Evolutionary conservation across 2,113 vertebrate genomes (phyloP).

Genomic region (Rhegmatorhina hoffmannsi): DNA sequence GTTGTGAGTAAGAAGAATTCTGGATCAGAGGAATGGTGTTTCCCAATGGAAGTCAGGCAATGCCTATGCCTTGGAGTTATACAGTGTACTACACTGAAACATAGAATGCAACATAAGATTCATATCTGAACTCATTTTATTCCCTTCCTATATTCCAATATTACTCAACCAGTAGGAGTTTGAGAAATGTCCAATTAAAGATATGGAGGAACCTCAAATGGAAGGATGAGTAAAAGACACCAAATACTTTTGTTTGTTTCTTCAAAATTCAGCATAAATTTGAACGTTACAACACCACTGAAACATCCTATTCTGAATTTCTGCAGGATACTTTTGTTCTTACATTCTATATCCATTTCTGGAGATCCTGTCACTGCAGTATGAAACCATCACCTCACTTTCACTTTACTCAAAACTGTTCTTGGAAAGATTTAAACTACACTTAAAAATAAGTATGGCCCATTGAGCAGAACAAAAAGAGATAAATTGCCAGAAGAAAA

Average conservation of each 20-base stretch:
- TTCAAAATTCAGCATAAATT: neutral
- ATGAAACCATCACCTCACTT: neutral
- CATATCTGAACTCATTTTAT: neutral
- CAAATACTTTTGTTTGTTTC: neutral
- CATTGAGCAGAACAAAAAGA: neutral
- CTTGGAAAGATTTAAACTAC: neutral
- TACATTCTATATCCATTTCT: neutral
- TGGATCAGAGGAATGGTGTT: neutral
- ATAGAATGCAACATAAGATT: neutral
- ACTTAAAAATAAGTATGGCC: neutral
- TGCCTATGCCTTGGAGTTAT: fast-evolving
- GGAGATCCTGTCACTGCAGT: neutral
- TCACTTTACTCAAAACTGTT: neutral
- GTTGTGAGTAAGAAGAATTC: neutral
- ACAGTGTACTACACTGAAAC: neutral
- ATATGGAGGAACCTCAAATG: neutral
- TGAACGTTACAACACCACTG: neutral
- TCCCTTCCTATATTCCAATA: neutral
- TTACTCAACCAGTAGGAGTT: neutral
- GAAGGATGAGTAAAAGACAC: neutral
- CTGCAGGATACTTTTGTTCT: neutral
- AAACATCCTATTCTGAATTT: neutral
- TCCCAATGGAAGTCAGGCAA: neutral
- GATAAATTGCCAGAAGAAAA: neutral
- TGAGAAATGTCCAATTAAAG: neutral